These are phyloP conservation scores for Notothenia rossii DNA, from an alignment of 2,113 vertebrate species.

Conservation along the genomic window DNA sequence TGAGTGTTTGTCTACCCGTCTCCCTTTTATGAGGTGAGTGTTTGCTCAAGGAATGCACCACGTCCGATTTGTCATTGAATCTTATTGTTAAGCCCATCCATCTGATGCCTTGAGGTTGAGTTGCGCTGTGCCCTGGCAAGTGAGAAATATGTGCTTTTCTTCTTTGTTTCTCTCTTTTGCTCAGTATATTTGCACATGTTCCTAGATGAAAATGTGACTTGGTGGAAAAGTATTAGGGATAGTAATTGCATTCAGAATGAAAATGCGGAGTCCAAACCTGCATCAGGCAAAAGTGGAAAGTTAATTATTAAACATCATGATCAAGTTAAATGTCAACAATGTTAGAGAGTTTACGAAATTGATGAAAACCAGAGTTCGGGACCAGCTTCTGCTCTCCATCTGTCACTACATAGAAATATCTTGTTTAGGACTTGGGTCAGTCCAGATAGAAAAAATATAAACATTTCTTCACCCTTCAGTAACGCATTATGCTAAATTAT, in stretches of 20 bases:
- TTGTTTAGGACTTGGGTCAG: slow-evolving; percentile 28
- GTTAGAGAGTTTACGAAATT: slow-evolving; percentile 12
- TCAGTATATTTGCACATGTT: slow-evolving; percentile 42
- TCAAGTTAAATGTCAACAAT: slow-evolving; percentile 20
- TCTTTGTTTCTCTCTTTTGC: slow-evolving; percentile 26
- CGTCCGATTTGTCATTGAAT: slow-evolving; percentile 77
- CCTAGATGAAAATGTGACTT: slow-evolving; percentile 41
- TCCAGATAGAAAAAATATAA: slow-evolving; percentile 31
- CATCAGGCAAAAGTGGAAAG: slow-evolving; percentile 11
- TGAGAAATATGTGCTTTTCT: slow-evolving; percentile 66
- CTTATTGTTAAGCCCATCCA: slow-evolving; percentile 71
- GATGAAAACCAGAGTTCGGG: slow-evolving; percentile 18
- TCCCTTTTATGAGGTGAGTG: slow-evolving; percentile 71
- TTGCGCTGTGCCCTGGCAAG: slow-evolving; percentile 60
- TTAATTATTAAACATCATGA: slow-evolving; percentile 11
- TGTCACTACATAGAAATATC: slow-evolving; percentile 25
- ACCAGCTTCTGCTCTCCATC: slow-evolving; percentile 24
- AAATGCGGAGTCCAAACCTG: slow-evolving; percentile 6
- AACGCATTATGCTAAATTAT: slow-evolving; percentile 19
- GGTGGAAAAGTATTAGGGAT: slow-evolving; percentile 41
- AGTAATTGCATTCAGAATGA: slow-evolving; percentile 5
- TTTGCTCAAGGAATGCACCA: slow-evolving; percentile 75
- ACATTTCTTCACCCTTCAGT: slow-evolving; percentile 19
- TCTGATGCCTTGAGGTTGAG: slow-evolving; percentile 57
- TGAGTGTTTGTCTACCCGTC: slow-evolving; percentile 80